Percentiles rank a stretch among this genome's conserved stretches.
These are phyloP conservation scores for Hymenochirus boettgeri DNA, from an alignment of 2,113 vertebrate species.

Conservation along the genomic window DNA sequence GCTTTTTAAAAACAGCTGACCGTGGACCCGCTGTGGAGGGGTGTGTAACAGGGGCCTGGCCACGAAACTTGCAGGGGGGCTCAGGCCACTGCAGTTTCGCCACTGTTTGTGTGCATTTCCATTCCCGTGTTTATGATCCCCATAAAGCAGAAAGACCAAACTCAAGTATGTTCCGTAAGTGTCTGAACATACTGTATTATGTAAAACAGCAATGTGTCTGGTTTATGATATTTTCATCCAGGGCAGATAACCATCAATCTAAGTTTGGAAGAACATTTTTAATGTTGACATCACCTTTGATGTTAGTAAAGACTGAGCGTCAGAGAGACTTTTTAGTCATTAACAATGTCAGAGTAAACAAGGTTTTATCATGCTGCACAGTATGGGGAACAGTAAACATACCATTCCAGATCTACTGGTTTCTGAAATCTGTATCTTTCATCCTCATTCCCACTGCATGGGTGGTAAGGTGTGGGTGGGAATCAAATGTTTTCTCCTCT, in stretches of 20 bases:
- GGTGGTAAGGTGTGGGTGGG: too few species aligned
- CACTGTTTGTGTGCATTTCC: too few species aligned
- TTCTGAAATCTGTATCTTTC: too few species aligned
- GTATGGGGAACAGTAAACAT: too few species aligned
- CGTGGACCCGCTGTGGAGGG: too few species aligned
- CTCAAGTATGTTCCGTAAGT: not conserved
- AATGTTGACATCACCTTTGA: not conserved
- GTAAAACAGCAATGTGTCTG: not conserved
- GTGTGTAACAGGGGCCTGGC: too few species aligned
- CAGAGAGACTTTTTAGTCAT: not conserved
- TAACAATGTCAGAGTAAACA: not conserved
- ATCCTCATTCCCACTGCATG: too few species aligned
- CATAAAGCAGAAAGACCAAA: not conserved
- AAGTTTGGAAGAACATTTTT: not conserved
- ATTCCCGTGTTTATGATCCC: not conserved
- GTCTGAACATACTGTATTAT: not conserved
- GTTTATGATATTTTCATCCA: not conserved
- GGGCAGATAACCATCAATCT: not conserved
- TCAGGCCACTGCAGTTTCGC: too few species aligned
- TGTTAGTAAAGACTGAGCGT: not conserved
- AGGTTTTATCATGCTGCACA: not conserved
- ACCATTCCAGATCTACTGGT: too few species aligned
- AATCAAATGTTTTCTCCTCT: too few species aligned
- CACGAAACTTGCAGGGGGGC: too few species aligned
- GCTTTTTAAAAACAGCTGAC: too few species aligned